phyloP scores from a whole-genome alignment of 2,113 vertebrate genomes.

The Chaenogobius annularis region DNA sequence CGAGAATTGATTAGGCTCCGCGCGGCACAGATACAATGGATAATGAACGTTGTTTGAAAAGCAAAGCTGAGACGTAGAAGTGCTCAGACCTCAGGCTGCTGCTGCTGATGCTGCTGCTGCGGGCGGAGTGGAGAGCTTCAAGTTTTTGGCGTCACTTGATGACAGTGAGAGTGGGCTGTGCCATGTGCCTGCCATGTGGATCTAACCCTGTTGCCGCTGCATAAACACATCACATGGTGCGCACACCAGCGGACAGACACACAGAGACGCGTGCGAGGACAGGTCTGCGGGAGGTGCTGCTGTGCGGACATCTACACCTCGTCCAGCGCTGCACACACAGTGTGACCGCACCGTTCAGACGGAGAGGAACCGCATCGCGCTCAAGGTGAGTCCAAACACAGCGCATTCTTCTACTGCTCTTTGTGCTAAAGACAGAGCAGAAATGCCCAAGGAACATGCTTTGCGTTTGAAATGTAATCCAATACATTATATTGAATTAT shows the following conservation, averaged over 20 bases:
- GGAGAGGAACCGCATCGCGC: background rate
- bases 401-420: background rate
- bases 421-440: background rate
- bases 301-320: slow-evolving; percentile 45
- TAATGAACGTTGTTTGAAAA: background rate
- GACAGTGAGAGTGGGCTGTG: slow-evolving; percentile 72
- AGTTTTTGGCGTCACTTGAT: slow-evolving; percentile 86
- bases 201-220: slow-evolving; percentile 58
- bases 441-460: background rate
- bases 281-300: slow-evolving; percentile 47
- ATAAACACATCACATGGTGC: slow-evolving; percentile 43
- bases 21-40: background rate
- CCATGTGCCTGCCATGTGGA: slow-evolving; percentile 78
- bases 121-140: slow-evolving; percentile 82
- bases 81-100: slow-evolving; percentile 1
- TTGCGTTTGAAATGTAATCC: too few relatives aligned
- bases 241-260: slow-evolving; percentile 41
- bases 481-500: background rate
- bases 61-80: background rate
- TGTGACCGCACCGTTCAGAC: background rate
- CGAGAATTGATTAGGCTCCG: slow-evolving; percentile 36
- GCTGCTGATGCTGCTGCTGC: too few relatives aligned
- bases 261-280: slow-evolving; percentile 41
- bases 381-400: slow-evolving; percentile 5
- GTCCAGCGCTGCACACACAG: slow-evolving; percentile 5